phyloP scores from a whole-genome alignment of 2,797 vertebrate genomes.

The Coracias cyanogaster region DNA sequence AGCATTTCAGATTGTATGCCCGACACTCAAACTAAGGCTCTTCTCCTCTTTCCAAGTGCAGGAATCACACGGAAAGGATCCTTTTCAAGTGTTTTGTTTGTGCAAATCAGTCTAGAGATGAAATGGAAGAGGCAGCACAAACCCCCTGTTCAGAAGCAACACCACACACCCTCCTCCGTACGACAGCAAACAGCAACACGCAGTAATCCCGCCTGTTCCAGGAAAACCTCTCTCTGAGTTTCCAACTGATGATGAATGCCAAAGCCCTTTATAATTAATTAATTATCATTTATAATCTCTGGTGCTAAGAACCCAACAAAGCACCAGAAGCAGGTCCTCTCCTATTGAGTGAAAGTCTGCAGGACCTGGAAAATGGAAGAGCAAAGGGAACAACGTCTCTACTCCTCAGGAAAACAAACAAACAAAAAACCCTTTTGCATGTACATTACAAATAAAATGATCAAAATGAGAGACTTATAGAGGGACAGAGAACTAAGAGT shows the following conservation, averaged over 20 bases:
- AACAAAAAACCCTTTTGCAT: accelerated
- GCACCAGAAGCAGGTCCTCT: background rate
- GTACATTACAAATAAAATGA: background rate
- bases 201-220: background rate
- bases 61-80: background rate
- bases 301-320: background rate
- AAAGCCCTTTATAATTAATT: background rate
- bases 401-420: background rate
- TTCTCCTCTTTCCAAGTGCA: background rate
- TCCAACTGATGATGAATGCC: background rate
- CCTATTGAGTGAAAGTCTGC: background rate
- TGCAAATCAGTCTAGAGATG: background rate
- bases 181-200: background rate
- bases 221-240: background rate
- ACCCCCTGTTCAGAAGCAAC: background rate
- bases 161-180: background rate
- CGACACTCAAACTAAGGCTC: background rate
- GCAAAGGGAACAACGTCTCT: background rate
- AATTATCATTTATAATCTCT: too few relatives aligned
- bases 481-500: background rate
- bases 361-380: background rate
- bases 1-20: background rate
- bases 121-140: background rate
- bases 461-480: background rate
- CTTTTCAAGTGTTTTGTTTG: background rate